Evolutionary conservation across 1,140 invertebrate genomes (phyloP), one percentile per base, ranked within the genome.

Genomic region (Wiebesia pumilae): DNA sequence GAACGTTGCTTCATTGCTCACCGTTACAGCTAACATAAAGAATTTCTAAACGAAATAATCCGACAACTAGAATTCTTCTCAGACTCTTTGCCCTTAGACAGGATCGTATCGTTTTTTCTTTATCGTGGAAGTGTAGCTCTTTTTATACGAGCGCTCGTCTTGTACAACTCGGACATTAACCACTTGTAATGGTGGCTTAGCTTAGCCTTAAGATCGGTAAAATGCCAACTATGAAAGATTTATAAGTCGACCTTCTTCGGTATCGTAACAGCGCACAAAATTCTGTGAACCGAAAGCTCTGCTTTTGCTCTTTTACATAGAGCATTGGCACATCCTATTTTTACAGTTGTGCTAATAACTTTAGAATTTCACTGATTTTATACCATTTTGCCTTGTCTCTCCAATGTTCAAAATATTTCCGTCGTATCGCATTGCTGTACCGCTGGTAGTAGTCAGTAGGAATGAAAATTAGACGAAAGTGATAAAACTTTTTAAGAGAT

Each of bases 91-190:
- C 71, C 19, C 0, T 43, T n/a, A 75, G 40, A 12, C 40, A 27
- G 27, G 33, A 71, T 38, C 3, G 14, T 43, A n/a, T 75, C 38
- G 24, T n/a, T 43, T 75, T 75, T 71, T 43, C 40, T 4, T 40
- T n/a, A n/a, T 7, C 0, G 27, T n/a, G 9, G 19, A 43, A 75
- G 38, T 43, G 43, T 3, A 9, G 40, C 38, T 75, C n/a, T n/a
- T n/a, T 40, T 62, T 40, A 65, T 81, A 58, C 0, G 3, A 27
- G 7, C 14, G 30, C 33, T 30, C 35, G 71, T 83, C 82, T 77
- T 27, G 40, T 47, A 43, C 1, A 35, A 77, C 54, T 51, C 75
- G 58, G 62, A 84, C 83, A 67, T 84, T 84, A 84, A 67, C 83
- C 75, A 79, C 73, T 78, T 33, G 73, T 51, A 83, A 40, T 40